Evolutionary conservation across 2,113 vertebrate genomes (phyloP).

Genomic region (Bettongia penicillata): DNA sequence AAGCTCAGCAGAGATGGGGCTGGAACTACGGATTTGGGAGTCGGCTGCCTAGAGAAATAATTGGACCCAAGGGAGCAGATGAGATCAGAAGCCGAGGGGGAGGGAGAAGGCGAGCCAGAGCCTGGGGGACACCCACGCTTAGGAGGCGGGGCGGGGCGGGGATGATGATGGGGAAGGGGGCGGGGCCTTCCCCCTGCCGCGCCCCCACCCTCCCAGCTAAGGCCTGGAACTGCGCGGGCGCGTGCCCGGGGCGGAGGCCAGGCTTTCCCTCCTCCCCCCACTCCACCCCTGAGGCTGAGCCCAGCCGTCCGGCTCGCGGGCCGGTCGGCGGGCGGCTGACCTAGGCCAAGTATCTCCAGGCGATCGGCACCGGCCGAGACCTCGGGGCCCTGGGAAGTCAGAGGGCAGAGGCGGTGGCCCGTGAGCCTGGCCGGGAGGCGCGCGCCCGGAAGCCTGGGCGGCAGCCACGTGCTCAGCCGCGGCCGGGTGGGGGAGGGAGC

Average conservation of each 20-base stretch:
- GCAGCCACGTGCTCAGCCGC: not conserved
- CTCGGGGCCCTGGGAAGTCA: rapidly evolving
- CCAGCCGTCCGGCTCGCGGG: not conserved
- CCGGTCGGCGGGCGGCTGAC: not conserved
- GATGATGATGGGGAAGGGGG: not conserved
- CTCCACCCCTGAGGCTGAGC: not conserved
- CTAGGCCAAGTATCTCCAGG: not conserved
- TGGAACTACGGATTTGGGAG: not conserved
- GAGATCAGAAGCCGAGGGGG: not conserved
- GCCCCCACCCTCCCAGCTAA: too few species aligned
- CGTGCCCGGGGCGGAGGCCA: not conserved
- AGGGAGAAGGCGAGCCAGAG: not conserved
- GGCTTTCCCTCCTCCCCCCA: not conserved
- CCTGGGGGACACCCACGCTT: not conserved
- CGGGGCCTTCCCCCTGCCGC: not conserved
- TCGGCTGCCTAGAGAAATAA: not conserved
- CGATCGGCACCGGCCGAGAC: not conserved
- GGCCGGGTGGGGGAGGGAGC: not conserved
- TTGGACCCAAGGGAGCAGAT: not conserved
- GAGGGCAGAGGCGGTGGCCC: rapidly evolving
- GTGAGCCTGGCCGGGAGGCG: rapidly evolving
- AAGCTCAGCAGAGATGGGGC: too few species aligned
- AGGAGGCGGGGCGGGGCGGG: not conserved
- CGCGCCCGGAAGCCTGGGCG: not conserved
- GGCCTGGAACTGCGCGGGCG: not conserved